Conservation (phyloP, 2,113 vertebrate species). For the Microcebus griseorufus region DNA sequence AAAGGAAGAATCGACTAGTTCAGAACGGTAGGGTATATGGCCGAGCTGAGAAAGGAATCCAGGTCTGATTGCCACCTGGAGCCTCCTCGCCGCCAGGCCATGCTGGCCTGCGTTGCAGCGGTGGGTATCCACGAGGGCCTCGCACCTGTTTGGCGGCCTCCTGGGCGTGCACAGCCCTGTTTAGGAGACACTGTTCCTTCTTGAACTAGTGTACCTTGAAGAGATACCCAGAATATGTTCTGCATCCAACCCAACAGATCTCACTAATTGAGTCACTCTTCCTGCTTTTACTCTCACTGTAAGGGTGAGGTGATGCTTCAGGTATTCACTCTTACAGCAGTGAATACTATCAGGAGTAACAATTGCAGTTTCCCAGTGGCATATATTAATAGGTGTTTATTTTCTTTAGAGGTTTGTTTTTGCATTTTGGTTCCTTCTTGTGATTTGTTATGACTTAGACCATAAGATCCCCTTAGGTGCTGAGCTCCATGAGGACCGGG, state of each 20-base stretch:
- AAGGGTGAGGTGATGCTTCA: neutral
- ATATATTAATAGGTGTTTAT: neutral
- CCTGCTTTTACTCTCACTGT: neutral
- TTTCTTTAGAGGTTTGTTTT: neutral
- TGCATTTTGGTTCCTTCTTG: neutral
- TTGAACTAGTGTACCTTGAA: neutral
- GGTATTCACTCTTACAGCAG: neutral
- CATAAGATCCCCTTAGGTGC: neutral
- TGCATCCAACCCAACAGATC: neutral
- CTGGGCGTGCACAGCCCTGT: neutral
- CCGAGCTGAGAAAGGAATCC: neutral
- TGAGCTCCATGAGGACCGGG: neutral
- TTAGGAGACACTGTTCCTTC: neutral
- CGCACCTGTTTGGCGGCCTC: neutral
- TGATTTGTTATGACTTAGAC: neutral
- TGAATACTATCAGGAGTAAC: neutral
- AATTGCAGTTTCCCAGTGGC: neutral
- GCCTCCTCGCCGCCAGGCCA: neutral
- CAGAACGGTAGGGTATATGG: neutral
- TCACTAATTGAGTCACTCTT: neutral
- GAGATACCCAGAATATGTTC: neutral
- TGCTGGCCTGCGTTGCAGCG: neutral
- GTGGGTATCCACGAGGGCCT: neutral
- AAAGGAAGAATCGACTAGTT: neutral
- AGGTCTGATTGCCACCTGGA: neutral